Evolutionary conservation across 2,888 invertebrate genomes (phyloP), one percentile per base, ranked within the genome.

Genomic region (Malthinus seriepunctatus): DNA sequence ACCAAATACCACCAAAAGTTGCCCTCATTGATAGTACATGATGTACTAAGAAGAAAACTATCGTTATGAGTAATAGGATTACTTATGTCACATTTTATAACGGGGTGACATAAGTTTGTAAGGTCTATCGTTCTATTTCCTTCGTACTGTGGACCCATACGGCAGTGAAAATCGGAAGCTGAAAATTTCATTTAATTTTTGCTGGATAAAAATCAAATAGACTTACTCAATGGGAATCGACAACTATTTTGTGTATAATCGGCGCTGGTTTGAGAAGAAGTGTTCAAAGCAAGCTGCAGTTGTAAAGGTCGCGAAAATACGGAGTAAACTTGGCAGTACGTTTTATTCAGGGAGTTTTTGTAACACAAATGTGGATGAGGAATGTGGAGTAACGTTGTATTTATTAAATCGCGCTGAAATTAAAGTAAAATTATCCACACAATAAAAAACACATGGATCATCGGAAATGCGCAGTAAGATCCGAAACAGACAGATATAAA

Each of bases 1-100:
- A 86, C 73, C 35, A 89, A 78, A 71, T 93, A 93, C 39, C 82
- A 80, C 85, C 88, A 88, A 72, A 90, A 87, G 0, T 89, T 90
- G n/a, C 46, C 32, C 7, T 35, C 52, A 8, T 89, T 85, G 73
- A 88, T 86, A 12, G 90, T 90, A 72, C 90, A 91, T 72, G 88
- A 87, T 10, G 87, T 88, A 63, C 88, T 84, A 2, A 83, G 84
- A 54, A 91, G 76, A 31, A 90, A 84, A 65, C 87, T 88, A 12
- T 38, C 34, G 1, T 83, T 81, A 63, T 84, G 82, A 63, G 86
- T 86, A 71, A 90, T 90, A 0, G 90, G 89, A 74, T 89, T 84
- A 32, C 86, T 79, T 38, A 91, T 84, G 69, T 84, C 84, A 68
- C 91, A 92, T 53, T 88, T 84, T 65, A 91, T 84, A 14, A 86